These are phyloP conservation scores for Fukomys damarensis DNA, from an alignment of 2,113 vertebrate genomes.

Conservation along the genomic window DNA sequence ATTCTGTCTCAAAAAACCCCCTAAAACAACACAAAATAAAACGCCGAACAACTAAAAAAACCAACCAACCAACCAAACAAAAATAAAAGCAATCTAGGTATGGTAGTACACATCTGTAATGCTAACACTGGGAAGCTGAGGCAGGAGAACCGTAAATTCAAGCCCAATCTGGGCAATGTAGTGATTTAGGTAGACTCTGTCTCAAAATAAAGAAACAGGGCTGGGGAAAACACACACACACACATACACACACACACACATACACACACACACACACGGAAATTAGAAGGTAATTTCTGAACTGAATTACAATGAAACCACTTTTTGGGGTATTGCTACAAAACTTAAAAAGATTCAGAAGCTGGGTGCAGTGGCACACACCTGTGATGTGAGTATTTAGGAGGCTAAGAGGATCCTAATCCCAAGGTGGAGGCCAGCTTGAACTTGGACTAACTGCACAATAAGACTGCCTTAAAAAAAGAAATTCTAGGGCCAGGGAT, in stretches of 20 bases:
- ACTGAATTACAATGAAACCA: not conserved
- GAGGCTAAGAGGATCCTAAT: not conserved
- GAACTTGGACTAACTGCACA: not conserved
- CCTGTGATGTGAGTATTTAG: not conserved
- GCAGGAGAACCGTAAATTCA: not conserved
- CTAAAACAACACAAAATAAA: not conserved
- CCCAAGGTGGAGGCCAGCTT: not conserved
- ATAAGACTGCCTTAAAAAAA: not conserved
- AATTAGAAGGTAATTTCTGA: not conserved
- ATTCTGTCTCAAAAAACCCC: not conserved
- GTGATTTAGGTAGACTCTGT: not conserved
- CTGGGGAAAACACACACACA: not conserved
- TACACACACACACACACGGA: not conserved
- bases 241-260: not conserved
- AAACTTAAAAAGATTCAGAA: not conserved
- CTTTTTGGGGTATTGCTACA: not conserved
- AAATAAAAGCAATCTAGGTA: not conserved
- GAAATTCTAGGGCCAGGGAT: not conserved
- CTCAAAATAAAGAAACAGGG: not conserved
- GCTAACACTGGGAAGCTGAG: not conserved
- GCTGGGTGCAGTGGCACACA: not conserved
- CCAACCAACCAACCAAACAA: not conserved
- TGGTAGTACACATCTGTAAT: not conserved
- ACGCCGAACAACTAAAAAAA: not conserved
- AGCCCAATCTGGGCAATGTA: not conserved